Conservation (phyloP, 2,888 invertebrate species). For the Nudaria mundana region DNA sequence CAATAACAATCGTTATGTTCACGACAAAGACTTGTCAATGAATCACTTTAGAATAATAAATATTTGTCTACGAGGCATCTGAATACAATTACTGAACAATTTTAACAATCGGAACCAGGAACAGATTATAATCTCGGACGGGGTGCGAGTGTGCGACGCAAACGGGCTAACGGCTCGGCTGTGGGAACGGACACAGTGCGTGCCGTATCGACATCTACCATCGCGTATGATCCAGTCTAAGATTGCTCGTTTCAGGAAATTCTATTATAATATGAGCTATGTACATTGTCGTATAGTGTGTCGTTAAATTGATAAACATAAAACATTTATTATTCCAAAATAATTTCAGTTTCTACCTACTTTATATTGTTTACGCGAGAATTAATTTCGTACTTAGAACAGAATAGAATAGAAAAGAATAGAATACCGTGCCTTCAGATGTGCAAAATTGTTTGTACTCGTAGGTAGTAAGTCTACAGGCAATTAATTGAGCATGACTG, state of each 20-base stretch:
- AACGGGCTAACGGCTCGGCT: constrained; percentile 8
- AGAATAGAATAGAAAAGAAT: too few relatives aligned
- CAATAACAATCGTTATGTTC: constrained; percentile 1
- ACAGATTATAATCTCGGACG: constrained; percentile 24
- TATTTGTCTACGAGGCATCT: constrained; percentile 13
- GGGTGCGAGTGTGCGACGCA: constrained; percentile 20
- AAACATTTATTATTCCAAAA: too few relatives aligned
- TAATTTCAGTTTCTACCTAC: too few relatives aligned
- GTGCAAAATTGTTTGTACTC: too few relatives aligned
- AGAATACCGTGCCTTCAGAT: too few relatives aligned
- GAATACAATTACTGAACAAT: constrained; percentile 24
- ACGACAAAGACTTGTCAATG: constrained; percentile 20
- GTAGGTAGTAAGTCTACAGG: too few relatives aligned
- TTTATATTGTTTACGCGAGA: too few relatives aligned
- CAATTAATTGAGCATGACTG: too few relatives aligned
- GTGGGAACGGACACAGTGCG: constrained; percentile 30
- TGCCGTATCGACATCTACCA: constrained; percentile 39
- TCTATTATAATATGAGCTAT: constrained; percentile 24
- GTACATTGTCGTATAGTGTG: constrained; percentile 27
- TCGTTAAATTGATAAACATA: constrained; percentile 23
- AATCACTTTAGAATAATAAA: constrained; percentile 20
- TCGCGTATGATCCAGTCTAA: constrained; percentile 33
- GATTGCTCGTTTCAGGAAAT: constrained; percentile 31
- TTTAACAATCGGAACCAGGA: constrained; percentile 26
- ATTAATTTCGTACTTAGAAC: too few relatives aligned